These are phyloP conservation scores for Arenicola marina DNA, from an alignment of 2,888 invertebrate species.

Conservation along the genomic window DNA sequence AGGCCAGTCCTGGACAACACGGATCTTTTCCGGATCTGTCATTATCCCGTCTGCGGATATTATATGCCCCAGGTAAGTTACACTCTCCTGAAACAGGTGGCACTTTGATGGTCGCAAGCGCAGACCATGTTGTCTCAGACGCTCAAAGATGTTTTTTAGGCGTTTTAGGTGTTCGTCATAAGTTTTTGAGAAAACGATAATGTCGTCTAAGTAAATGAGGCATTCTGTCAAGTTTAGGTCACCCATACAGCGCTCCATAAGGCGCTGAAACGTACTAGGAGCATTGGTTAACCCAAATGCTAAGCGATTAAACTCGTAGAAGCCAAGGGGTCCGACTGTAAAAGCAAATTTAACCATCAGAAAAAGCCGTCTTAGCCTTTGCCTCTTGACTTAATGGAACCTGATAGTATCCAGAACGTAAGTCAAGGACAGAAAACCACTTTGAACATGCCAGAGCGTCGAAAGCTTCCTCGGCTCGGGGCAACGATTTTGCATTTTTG, in stretches of 20 bases:
- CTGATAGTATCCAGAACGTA: background rate
- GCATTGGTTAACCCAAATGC: background rate
- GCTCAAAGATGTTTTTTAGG: conserved; percentile 18
- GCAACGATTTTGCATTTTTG: background rate
- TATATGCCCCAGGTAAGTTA: conserved; percentile 9
- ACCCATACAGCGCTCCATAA: conserved; percentile 3
- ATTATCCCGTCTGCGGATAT: conserved; percentile 6
- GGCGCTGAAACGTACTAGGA: background rate
- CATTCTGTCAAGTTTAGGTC: background rate
- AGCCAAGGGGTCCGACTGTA: background rate
- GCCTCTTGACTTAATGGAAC: background rate
- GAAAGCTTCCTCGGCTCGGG: background rate
- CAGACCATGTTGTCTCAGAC: conserved; percentile 14
- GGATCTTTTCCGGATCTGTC: background rate
- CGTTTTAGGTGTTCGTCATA: conserved; percentile 25
- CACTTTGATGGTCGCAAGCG: conserved; percentile 26
- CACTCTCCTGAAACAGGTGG: background rate
- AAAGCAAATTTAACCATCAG: background rate
- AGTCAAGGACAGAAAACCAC: background rate
- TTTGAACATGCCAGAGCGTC: background rate
- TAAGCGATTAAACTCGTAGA: background rate
- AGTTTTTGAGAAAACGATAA: conserved; percentile 27
- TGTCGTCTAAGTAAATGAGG: conserved; percentile 30
- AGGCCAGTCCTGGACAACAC: background rate
- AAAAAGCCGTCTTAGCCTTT: too few species aligned